Evolutionary conservation across 2,797 vertebrate species (phyloP).

Genomic region (Artibeus lituratus): DNA sequence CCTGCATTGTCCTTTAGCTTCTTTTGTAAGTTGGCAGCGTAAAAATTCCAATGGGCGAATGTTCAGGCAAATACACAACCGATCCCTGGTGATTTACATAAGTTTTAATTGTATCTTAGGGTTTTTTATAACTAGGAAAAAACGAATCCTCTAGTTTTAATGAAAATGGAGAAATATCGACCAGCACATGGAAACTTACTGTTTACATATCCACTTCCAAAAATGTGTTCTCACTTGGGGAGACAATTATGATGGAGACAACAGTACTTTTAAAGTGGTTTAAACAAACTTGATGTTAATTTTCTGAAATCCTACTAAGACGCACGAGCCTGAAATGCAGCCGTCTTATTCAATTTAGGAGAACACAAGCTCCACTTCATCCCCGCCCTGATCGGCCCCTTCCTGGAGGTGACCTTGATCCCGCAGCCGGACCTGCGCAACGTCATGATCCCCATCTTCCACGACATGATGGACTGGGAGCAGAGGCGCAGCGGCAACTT

Average conservation of each 20-base stretch:
- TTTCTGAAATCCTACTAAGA: slow-evolving; percentile 21
- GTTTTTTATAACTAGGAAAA: background rate
- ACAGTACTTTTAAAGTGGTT: background rate
- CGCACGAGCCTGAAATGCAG: background rate
- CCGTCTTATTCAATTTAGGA: slow-evolving; percentile 82
- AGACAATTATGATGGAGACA: background rate
- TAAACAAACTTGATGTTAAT: background rate
- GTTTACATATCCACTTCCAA: background rate
- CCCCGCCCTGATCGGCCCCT: slow-evolving; percentile 96
- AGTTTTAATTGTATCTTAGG: background rate
- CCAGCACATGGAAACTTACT: background rate
- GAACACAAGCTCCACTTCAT: slow-evolving; percentile 99
- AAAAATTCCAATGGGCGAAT: background rate
- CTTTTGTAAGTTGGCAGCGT: background rate
- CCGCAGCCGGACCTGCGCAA: slow-evolving; percentile 97
- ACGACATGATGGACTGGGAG: slow-evolving; percentile 99
- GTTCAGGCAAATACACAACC: background rate
- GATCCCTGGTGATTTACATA: background rate
- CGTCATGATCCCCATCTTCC: slow-evolving; percentile 99
- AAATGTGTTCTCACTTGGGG: background rate
- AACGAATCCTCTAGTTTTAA: background rate
- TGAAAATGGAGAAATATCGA: background rate
- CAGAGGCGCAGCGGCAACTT: slow-evolving; percentile 97
- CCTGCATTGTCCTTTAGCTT: background rate
- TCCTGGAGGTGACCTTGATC: slow-evolving; percentile 97